phyloP scores from a whole-genome alignment of 1,140 invertebrate species.

The Neelides sp. region DNA sequence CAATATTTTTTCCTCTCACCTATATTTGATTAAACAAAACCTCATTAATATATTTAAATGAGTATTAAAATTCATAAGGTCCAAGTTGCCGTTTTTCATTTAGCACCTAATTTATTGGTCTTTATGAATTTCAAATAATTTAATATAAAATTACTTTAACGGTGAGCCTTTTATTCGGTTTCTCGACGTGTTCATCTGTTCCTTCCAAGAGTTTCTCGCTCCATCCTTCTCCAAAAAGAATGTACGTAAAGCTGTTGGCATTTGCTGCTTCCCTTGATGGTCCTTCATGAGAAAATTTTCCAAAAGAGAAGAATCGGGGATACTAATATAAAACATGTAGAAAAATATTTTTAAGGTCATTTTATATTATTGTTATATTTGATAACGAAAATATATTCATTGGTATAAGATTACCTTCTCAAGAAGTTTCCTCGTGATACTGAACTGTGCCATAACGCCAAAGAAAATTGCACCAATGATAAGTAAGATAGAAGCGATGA shows the following conservation, averaged over 20 bases:
- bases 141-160: slow-evolving; percentile 38
- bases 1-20: slow-evolving; percentile 54
- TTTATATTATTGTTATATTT: slow-evolving; percentile 1
- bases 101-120: background rate
- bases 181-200: slow-evolving; percentile 45
- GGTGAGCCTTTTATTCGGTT: slow-evolving; percentile 53
- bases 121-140: background rate
- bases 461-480: slow-evolving; percentile 49
- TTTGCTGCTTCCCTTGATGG: slow-evolving; percentile 51
- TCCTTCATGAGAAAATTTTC: slow-evolving; percentile 51
- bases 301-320: slow-evolving; percentile 59
- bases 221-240: slow-evolving; percentile 66
- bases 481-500: slow-evolving; percentile 39
- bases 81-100: background rate
- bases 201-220: slow-evolving; percentile 46
- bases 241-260: slow-evolving; percentile 49
- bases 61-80: slow-evolving; percentile 7
- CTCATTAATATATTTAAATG: slow-evolving; percentile 4
- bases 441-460: slow-evolving; percentile 49
- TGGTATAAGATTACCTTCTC: slow-evolving; percentile 42
- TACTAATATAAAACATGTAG: slow-evolving; percentile 41
- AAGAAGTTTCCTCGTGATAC: slow-evolving; percentile 49
- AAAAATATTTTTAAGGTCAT: background rate
- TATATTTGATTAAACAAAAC: slow-evolving; percentile 14
- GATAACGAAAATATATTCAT: slow-evolving; percentile 11